A percentile compares a stretch with the other conserved stretches of the same genome.
Evolutionary conservation across 2,797 vertebrate species (phyloP).

Genomic region (Sandelia bainsii): DNA sequence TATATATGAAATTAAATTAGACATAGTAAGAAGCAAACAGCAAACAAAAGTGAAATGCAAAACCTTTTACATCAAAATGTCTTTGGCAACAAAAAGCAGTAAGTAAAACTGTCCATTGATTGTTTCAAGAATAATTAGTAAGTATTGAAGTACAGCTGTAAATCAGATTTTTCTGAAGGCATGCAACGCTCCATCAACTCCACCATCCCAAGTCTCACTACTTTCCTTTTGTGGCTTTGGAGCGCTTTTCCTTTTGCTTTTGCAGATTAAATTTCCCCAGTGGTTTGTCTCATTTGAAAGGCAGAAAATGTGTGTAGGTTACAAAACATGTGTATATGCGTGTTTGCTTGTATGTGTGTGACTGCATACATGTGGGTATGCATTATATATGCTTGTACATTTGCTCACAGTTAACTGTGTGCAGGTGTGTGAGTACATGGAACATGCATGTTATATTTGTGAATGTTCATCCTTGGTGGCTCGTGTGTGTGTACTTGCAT

Average conservation of each 20-base stretch:
- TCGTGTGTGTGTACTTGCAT: slow-evolving; percentile 23
- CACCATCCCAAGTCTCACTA: slow-evolving; percentile 66
- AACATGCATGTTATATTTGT: slow-evolving; percentile 23
- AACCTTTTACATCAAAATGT: slow-evolving; percentile 59
- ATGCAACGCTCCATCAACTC: slow-evolving; percentile 72
- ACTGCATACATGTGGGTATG: slow-evolving; percentile 38
- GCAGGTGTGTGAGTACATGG: slow-evolving; percentile 29
- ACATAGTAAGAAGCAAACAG: slow-evolving; percentile 76
- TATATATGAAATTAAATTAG: slow-evolving; percentile 89
- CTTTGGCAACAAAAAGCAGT: slow-evolving; percentile 68
- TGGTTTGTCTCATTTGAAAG: slow-evolving; percentile 82
- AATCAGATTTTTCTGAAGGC: slow-evolving; percentile 69
- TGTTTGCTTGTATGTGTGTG: slow-evolving; percentile 56
- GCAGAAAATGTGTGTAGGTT: slow-evolving; percentile 71
- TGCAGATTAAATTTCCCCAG: slow-evolving; percentile 81
- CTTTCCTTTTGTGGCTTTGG: slow-evolving; percentile 74
- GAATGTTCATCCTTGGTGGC: slow-evolving; percentile 32
- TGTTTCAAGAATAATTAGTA: slow-evolving; percentile 72
- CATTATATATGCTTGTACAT: slow-evolving; percentile 44
- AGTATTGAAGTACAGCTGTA: slow-evolving; percentile 75
- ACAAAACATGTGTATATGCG: slow-evolving; percentile 55
- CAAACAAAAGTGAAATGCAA: slow-evolving; percentile 71
- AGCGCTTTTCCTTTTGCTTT: slow-evolving; percentile 77
- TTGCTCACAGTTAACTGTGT: slow-evolving; percentile 45
- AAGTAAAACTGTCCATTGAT: slow-evolving; percentile 65